Evolutionary conservation across 2,888 invertebrate genomes (phyloP).

Genomic region (Papilio demoleus): DNA sequence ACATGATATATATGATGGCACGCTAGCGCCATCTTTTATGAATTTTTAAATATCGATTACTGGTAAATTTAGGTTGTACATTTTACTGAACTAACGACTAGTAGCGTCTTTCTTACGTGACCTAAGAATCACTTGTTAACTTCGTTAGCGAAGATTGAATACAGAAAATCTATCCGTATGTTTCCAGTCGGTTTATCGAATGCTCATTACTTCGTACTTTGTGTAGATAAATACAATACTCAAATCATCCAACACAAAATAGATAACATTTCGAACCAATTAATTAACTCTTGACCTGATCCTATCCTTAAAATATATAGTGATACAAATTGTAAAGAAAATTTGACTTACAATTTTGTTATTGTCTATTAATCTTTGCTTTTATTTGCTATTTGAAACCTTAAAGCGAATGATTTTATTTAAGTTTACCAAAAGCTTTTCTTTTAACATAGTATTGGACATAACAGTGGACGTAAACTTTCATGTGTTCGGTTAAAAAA

Average conservation of each 20-base stretch:
- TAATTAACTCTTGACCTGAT: constrained; percentile 47
- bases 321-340: constrained; percentile 40
- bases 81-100: too few relatives aligned
- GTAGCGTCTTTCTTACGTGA: too few relatives aligned
- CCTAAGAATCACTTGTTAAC: too few relatives aligned
- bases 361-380: constrained; percentile 34
- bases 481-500: not conserved
- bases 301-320: constrained; percentile 45
- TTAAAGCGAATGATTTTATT: not conserved
- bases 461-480: too few relatives aligned
- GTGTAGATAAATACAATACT: constrained; percentile 43
- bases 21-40: too few relatives aligned
- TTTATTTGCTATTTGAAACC: constrained; percentile 7
- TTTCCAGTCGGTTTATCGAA: constrained; percentile 51
- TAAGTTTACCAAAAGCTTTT: not conserved
- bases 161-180: constrained; percentile 45
- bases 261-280: constrained; percentile 46
- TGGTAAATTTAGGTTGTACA: too few relatives aligned
- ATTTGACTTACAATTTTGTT: constrained; percentile 35
- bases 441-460: too few relatives aligned
- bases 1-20: too few relatives aligned
- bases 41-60: too few relatives aligned
- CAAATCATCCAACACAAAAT: constrained; percentile 45
- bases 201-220: constrained; percentile 53
- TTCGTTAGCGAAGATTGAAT: too few relatives aligned